Base-by-base conservation (phyloP, 2,797 vertebrate species). In the Pseudopleuronectes americanus region DNA sequence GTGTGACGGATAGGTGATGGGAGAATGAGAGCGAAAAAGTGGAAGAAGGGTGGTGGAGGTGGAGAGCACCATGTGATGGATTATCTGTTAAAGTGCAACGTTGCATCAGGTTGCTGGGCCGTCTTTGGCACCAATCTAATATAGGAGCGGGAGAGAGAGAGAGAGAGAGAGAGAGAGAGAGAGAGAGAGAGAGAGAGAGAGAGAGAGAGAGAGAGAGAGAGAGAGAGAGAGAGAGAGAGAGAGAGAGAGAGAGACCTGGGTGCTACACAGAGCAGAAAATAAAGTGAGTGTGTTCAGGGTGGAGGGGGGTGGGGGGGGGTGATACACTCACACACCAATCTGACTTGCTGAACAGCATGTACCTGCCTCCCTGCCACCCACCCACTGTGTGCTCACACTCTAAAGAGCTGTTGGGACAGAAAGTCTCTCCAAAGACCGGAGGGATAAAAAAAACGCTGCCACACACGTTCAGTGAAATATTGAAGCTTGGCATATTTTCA, bases 41-140 rank as follows among this genome's bases (percentile, higher is more conserved):
- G 31, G 63, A 53, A 49, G 53, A 47, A 67, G 66, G 53, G 21
- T 38, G 36, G 10, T 38, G 36, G 36, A 38, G 38, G 26, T 2
- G 13, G 77, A 55, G 81, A 57, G 62, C 71, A 69, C 31, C 45
- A 24, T 74, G 67, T 89, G 86, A 92, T 87, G 89, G 88, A 91
- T 92, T 87, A 89, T 86, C 85, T 81, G 85, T 74, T 87, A 76
- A 90, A 89, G 84, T 83, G 85, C 62, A 68, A 83, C 85, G 84
- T 83, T 90, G 88, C 88, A 81, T 75, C 2, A 54, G 77, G 80
- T 79, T 86, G 84, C 85, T 88, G 84, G 88, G 83, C 77, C 41
- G 14, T 85, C 68, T 88, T 85, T 82, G 88, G 83, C 70, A 79
- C 71, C 75, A 84, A 88, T 90, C 82, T 90, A 87, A 92, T 89